These are phyloP conservation scores for Noctua fimbriata DNA, from an alignment of 2,888 invertebrate species.

Conservation along the genomic window DNA sequence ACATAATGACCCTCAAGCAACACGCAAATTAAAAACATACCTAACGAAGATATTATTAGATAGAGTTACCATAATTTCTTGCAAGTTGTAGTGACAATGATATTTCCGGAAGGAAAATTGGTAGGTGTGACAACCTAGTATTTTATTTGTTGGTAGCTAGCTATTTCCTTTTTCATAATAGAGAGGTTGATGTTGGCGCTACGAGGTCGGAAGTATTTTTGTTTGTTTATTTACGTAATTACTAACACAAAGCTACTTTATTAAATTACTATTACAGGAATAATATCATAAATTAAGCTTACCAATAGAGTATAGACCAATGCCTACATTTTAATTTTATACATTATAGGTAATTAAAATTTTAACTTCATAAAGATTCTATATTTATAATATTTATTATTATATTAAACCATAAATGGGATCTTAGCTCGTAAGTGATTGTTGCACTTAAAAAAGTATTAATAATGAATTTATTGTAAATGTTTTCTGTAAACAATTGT, in stretches of 20 bases:
- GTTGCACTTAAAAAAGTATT: too few species aligned
- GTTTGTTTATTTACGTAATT: background rate
- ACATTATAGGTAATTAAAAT: too few species aligned
- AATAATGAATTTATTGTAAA: too few species aligned
- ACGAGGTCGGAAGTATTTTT: background rate
- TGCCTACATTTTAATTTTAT: too few species aligned
- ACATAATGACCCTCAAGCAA: constrained; percentile 20
- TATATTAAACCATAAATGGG: too few species aligned
- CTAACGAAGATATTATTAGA: constrained; percentile 9
- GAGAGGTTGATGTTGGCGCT: background rate
- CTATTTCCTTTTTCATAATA: constrained; percentile 22
- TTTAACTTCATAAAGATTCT: too few species aligned
- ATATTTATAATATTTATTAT: too few species aligned
- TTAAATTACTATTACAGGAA: background rate
- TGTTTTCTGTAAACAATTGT: too few species aligned
- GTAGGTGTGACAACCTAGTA: constrained; percentile 9
- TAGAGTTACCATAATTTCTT: constrained; percentile 12
- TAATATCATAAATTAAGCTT: too few species aligned
- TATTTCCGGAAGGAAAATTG: constrained; percentile 24
- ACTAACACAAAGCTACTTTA: constrained; percentile 2
- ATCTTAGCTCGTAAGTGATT: too few species aligned
- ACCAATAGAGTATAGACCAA: background rate
- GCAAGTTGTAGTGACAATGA: background rate
- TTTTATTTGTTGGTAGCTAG: background rate
- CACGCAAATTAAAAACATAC: constrained; percentile 24